Conservation (phyloP, 2,888 invertebrate species). For the Polietes domitor region DNA sequence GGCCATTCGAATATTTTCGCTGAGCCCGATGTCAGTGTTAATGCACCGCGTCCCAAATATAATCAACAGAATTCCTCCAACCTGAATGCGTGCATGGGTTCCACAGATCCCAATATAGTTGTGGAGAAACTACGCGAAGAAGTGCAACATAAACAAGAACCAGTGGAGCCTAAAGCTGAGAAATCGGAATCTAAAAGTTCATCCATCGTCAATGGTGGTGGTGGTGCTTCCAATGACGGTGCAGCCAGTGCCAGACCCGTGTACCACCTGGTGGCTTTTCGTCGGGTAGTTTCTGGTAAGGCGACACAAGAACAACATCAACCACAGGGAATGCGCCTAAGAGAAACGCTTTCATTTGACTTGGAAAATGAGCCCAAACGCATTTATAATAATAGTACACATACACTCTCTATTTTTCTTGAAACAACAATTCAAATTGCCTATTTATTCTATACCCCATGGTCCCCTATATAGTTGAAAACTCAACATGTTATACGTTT, state of each 20-base stretch:
- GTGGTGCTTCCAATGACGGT: conserved; percentile 65
- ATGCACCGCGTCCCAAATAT: conserved; percentile 82
- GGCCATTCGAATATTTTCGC: conserved; percentile 87
- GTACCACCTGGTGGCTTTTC: conserved; percentile 86
- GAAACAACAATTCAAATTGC: neutral
- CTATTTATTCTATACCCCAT: conserved; percentile 2
- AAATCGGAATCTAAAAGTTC: conserved; percentile 64
- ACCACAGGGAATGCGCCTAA: neutral
- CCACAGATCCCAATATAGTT: conserved; percentile 78
- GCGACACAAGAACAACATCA: conserved; percentile 3
- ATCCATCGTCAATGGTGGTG: conserved; percentile 37
- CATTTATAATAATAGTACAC: conserved; percentile 54
- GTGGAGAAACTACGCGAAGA: conserved; percentile 78
- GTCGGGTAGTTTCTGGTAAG: conserved; percentile 85
- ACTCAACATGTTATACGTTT: neutral
- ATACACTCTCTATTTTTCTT: conserved; percentile 39
- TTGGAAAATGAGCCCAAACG: conserved; percentile 44
- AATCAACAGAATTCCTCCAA: conserved; percentile 81
- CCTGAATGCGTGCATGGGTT: conserved; percentile 81
- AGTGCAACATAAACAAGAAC: conserved; percentile 63
- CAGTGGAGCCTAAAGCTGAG: conserved; percentile 54
- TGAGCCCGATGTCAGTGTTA: conserved; percentile 82
- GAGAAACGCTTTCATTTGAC: conserved; percentile 27
- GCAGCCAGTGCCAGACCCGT: conserved; percentile 79
- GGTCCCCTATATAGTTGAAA: neutral